Evolutionary conservation across 2,797 vertebrate species (phyloP), one percentile per base, ranked within the genome.

Genomic region (Karalla daura): DNA sequence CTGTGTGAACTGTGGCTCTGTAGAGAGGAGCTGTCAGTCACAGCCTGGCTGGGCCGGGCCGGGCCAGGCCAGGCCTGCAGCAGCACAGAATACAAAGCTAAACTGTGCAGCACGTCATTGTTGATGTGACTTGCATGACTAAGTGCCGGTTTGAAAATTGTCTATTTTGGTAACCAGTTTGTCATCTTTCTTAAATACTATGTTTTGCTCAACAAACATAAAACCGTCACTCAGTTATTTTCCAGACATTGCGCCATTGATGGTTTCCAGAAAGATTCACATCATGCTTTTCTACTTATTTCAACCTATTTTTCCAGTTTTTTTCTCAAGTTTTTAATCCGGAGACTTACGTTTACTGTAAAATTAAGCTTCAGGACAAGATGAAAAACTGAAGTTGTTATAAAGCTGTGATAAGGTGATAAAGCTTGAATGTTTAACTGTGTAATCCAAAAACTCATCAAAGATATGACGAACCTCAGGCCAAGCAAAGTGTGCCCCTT

Each of bases 1-100:
- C 59, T 41, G 41, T 8, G n/a, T 62, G 54, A n/a, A 46, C 12
- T 50, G 24, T 24, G 30, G 2, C 0, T 30, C 68, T 11, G 3
- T 15, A 43, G 55, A 52, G 62, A 70, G 7, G 33, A 76, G 62
- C 75, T 70, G 80, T 63, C 79, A 81, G 23, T 70, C 40, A 61
- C 5, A 54, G 52, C 11, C 40, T 56, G 49, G 25, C 36, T 13
- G 40, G 30, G 54, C n/a, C n/a, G n/a, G n/a, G n/a, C n/a, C n/a
- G n/a, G n/a, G 52, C 11, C 40, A 55, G 49, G 25, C 36, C 11
- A 37, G 30, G 54, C 62, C 36, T 17, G 28, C 40, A 65, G 37
- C 13, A 15, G 30, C 43, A 36, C 20, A 24, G 61, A 76, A 47
- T 64, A 61, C 14, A 67, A 47, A 67, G 37, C 27, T 13, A 60